A percentile compares a stretch with the other conserved stretches of the same genome.
phyloP scores from a whole-genome alignment of 1,140 invertebrate genomes.

The Phenacoccus solenopsis region DNA sequence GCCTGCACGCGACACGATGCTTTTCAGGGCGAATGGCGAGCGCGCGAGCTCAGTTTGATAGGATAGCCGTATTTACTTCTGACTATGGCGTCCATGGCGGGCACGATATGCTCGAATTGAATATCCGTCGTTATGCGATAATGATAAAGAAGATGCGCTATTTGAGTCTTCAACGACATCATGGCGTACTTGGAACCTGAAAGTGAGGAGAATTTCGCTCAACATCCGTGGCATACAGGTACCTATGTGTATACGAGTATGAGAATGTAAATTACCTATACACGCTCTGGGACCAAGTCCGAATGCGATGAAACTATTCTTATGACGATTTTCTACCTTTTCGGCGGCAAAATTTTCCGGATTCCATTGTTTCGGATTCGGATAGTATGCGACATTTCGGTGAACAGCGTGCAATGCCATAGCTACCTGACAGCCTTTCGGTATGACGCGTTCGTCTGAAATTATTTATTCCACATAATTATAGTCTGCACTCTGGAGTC shows the following conservation, averaged over 20 bases:
- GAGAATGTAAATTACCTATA: slow-evolving; percentile 34
- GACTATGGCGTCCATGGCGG: slow-evolving; percentile 20
- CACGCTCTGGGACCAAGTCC: slow-evolving; percentile 37
- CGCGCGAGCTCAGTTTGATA: neutral
- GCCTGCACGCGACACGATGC: neutral
- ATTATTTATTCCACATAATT: too few species aligned
- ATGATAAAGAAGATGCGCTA: slow-evolving; percentile 21
- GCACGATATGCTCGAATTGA: slow-evolving; percentile 23
- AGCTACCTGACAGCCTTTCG: slow-evolving; percentile 43
- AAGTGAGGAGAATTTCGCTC: slow-evolving; percentile 22
- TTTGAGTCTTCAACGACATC: slow-evolving; percentile 25
- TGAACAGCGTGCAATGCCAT: slow-evolving; percentile 48
- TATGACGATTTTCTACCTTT: slow-evolving; percentile 30
- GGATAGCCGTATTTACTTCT: slow-evolving; percentile 15
- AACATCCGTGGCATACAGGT: slow-evolving; percentile 14
- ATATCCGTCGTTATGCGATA: slow-evolving; percentile 22
- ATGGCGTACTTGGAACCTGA: slow-evolving; percentile 26
- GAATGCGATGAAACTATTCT: slow-evolving; percentile 37
- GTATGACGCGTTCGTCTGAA: slow-evolving; percentile 30
- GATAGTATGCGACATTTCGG: slow-evolving; percentile 36
- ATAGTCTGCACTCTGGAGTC: too few species aligned
- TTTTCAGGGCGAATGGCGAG: too few species aligned
- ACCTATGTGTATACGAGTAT: neutral
- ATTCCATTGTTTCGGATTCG: slow-evolving; percentile 41
- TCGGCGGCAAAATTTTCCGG: slow-evolving; percentile 43